These are phyloP conservation scores for Caenorhabditis brenneri DNA, from an alignment of 1,140 invertebrate genomes.

Conservation along the genomic window DNA sequence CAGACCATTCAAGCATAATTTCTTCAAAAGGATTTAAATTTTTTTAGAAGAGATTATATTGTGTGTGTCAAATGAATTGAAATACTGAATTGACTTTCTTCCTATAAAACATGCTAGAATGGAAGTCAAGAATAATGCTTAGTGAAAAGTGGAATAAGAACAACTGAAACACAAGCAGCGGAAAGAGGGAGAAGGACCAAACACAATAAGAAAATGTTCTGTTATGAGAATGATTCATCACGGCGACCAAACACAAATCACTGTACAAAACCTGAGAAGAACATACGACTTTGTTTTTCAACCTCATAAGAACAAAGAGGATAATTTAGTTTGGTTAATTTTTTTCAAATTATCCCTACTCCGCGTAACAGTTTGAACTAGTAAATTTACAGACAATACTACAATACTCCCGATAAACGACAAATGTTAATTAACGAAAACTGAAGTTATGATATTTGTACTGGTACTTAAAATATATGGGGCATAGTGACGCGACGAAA, in stretches of 20 bases:
- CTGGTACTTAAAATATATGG: neutral
- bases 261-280: neutral
- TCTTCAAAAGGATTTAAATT: neutral
- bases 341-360: too few species aligned
- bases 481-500: neutral
- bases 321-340: too few species aligned
- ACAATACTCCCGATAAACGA: neutral
- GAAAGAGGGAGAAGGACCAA: neutral
- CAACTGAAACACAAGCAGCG: neutral
- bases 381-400: too few species aligned
- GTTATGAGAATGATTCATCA: neutral
- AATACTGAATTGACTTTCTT: too few species aligned
- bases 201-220: neutral
- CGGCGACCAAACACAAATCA: neutral
- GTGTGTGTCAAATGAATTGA: too few species aligned
- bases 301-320: neutral
- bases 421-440: neutral
- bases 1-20: too few species aligned
- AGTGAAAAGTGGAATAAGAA: neutral
- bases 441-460: neutral
- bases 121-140: neutral
- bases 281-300: neutral
- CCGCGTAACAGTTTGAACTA: too few species aligned
- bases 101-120: conserved; percentile 40
- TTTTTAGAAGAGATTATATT: too few species aligned